These are phyloP conservation scores for Dasypolia templi DNA, from an alignment of 2,888 invertebrate species.

Conservation along the genomic window DNA sequence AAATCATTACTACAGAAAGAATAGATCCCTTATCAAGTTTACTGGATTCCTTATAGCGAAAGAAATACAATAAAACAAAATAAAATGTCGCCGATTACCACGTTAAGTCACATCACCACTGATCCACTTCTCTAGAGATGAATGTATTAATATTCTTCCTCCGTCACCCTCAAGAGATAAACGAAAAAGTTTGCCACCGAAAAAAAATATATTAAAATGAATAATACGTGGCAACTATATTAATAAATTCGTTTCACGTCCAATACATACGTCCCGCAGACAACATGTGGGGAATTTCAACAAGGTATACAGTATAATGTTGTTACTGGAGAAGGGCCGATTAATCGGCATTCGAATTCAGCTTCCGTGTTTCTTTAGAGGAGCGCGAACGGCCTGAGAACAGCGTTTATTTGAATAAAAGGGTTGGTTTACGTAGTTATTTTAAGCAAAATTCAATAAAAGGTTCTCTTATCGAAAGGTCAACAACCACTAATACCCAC, in stretches of 20 bases:
- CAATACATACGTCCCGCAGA: conserved; percentile 54
- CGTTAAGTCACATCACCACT: conserved; percentile 54
- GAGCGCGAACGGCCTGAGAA: conserved; percentile 8
- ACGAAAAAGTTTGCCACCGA: conserved; percentile 59
- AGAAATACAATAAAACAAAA: conserved; percentile 53
- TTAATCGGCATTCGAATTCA: conserved; percentile 45
- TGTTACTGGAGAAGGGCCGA: conserved; percentile 38
- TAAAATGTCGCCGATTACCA: conserved; percentile 30
- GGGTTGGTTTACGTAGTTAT: conserved; percentile 37
- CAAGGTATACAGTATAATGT: conserved; percentile 44
- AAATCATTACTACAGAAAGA: conserved; percentile 44
- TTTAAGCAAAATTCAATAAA: conserved; percentile 40
- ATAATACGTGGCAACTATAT: conserved; percentile 61
- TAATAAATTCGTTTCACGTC: conserved; percentile 64
- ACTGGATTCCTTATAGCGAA: conserved; percentile 27
- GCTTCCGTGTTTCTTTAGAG: conserved; percentile 45
- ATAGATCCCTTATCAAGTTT: conserved; percentile 42
- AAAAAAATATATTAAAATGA: conserved; percentile 65
- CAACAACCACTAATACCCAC: not conserved
- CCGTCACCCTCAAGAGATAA: conserved; percentile 50
- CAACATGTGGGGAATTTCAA: conserved; percentile 56
- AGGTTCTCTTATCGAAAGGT: conserved; percentile 13
- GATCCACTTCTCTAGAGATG: conserved; percentile 56
- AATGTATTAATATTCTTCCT: conserved; percentile 61
- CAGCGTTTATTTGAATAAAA: conserved; percentile 48